phyloP scores from a whole-genome alignment of 1,140 invertebrate species.

The Eriocheir sinensis region DNA sequence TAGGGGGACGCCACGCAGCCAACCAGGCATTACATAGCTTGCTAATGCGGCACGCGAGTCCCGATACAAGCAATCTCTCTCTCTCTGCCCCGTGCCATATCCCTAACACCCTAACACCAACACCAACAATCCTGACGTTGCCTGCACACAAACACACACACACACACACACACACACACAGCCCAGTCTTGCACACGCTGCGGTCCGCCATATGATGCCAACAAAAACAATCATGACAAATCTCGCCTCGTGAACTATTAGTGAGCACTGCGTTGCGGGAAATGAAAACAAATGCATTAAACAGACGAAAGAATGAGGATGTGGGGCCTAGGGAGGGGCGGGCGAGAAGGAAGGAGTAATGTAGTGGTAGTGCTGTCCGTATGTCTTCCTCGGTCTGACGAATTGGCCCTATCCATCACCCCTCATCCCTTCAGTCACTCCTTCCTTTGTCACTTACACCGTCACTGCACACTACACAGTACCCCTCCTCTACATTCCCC shows the following conservation, averaged over 20 bases:
- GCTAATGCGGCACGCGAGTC: neutral
- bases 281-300: constrained; percentile 6
- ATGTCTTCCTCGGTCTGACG: neutral
- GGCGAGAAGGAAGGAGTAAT: neutral
- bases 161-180: no score
- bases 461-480: neutral
- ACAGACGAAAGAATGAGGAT: neutral
- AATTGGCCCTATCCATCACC: neutral
- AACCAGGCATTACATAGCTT: neutral
- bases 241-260: neutral
- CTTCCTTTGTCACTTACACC: neutral
- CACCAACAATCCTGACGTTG: no score
- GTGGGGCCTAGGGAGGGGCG: neutral
- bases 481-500: neutral
- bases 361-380: neutral
- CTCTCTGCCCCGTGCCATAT: neutral
- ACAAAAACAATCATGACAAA: neutral
- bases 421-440: neutral
- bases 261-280: neutral
- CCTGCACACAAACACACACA: no score
- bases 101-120: neutral
- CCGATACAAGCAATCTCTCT: neutral
- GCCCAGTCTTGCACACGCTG: no score
- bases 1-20: neutral
- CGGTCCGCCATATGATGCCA: no score